Percentiles rank a stretch among this genome's conserved stretches.
Conservation (phyloP, 2,797 vertebrate genomes). For the Apogon talboti region DNA sequence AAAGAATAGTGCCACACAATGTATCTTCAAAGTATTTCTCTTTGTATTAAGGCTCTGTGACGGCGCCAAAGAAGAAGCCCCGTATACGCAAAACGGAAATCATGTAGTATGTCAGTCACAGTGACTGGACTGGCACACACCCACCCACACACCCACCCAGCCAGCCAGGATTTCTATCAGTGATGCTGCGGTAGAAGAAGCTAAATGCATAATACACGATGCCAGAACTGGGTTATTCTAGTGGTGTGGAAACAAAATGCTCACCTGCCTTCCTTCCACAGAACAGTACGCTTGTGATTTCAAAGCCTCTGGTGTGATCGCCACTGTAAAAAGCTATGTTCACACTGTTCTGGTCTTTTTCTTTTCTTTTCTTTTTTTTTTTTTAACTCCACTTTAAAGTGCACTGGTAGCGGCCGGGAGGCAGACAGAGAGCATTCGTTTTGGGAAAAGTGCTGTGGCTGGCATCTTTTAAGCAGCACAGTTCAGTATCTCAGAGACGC, state of each 20-base stretch:
- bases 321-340: conserved; percentile 32
- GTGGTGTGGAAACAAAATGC: conserved; percentile 33
- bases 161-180: conserved; percentile 4
- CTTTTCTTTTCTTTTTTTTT: conserved; percentile 10
- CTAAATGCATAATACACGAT: conserved; percentile 23
- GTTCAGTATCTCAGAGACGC: conserved; percentile 38
- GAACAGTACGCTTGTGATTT: conserved; percentile 25
- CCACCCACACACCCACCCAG: neutral
- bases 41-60: neutral
- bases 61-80: neutral
- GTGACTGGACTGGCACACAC: conserved; percentile 17
- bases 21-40: neutral
- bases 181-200: neutral
- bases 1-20: neutral
- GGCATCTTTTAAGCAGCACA: conserved; percentile 47
- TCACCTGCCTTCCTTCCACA: conserved; percentile 20
- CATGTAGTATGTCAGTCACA: neutral
- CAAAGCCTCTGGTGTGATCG: conserved; percentile 47
- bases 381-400: conserved; percentile 41
- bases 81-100: neutral
- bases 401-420: conserved; percentile 5
- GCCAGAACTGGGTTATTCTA: conserved; percentile 23
- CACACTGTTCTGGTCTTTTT: conserved; percentile 12
- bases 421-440: conserved; percentile 37
- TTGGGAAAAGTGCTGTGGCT: conserved; percentile 46